These are phyloP conservation scores for Bucco capensis DNA, from an alignment of 2,113 vertebrate species.

Conservation along the genomic window DNA sequence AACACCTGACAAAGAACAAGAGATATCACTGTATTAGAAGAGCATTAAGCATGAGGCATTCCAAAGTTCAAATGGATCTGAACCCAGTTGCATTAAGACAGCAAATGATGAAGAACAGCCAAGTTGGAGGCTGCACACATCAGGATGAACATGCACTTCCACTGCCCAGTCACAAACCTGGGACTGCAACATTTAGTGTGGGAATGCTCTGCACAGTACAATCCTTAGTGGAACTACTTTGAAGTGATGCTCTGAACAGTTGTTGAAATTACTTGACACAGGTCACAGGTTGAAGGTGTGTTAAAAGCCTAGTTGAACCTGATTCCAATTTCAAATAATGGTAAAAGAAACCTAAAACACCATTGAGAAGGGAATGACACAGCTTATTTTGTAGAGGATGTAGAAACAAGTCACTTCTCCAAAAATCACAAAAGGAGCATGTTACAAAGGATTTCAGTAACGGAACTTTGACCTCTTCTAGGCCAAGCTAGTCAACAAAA, in stretches of 20 bases:
- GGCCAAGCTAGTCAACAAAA: background rate
- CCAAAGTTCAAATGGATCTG: background rate
- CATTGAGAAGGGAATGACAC: background rate
- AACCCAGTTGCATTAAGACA: background rate
- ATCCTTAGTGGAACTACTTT: background rate
- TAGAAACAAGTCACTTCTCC: background rate
- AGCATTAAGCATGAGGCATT: background rate
- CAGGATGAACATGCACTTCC: background rate
- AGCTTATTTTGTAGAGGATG: background rate
- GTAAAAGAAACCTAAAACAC: background rate
- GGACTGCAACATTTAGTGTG: background rate
- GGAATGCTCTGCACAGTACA: background rate
- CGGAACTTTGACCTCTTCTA: background rate
- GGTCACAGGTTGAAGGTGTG: background rate
- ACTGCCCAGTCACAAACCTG: background rate
- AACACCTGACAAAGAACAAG: constrained; percentile 73
- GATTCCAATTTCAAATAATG: background rate
- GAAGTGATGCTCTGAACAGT: background rate
- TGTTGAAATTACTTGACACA: background rate
- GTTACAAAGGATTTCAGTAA: background rate
- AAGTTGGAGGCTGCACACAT: background rate
- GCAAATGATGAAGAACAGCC: background rate
- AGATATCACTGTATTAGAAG: background rate
- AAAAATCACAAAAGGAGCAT: background rate
- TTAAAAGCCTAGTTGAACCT: background rate